Evolutionary conservation across 2,113 vertebrate species (phyloP), one percentile per base, ranked within the genome.

Genomic region (Daphoenositta chrysoptera): DNA sequence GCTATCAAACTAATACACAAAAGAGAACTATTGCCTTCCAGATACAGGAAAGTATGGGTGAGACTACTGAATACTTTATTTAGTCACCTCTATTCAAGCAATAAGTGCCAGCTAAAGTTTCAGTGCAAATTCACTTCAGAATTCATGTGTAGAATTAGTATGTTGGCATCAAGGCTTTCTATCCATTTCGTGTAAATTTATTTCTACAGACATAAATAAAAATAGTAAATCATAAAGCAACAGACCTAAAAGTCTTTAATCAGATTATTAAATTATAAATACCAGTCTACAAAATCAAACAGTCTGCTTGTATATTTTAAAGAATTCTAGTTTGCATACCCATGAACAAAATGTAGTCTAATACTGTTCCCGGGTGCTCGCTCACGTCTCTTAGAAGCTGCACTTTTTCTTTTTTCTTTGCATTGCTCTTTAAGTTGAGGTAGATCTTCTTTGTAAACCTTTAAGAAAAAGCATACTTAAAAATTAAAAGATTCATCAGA

Each of bases 381-480:
- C 72, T 99, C 99, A 94, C 98, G 98, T 97, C 99, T 99, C 97
- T 99, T 99, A 97, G 98, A 98, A 93, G 99, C 98, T 73, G 97
- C 98, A 75, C 97, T 98, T 96, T 98, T 98, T 91, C 99, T 98
- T 97, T 99, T 99, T 96, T 99, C 99, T 98, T 99, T 99, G 98
- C 98, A 99, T 97, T 99, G 99, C 96, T 99, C 98, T 98, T 99
- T 99, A 97, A 99, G 99, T 96, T 99, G 99, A 99, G 99, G 99
- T 99, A 99, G 99, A 98, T 99, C 99, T 99, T 99, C 99, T 99
- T 99, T 99, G 98, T 99, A 99, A 98, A 99, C 98, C 99, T 99
- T 94, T 60, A 90, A 94, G 88, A 95, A 94, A 97, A 50, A 56
- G n/a, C 13, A 92, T 14, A 93, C 30, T 75, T 57, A 68, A 63